A percentile compares a stretch with the other conserved stretches of the same genome.
Evolutionary conservation across 1,140 invertebrate genomes (phyloP).

Genomic region (Drosophila kohkoa): DNA sequence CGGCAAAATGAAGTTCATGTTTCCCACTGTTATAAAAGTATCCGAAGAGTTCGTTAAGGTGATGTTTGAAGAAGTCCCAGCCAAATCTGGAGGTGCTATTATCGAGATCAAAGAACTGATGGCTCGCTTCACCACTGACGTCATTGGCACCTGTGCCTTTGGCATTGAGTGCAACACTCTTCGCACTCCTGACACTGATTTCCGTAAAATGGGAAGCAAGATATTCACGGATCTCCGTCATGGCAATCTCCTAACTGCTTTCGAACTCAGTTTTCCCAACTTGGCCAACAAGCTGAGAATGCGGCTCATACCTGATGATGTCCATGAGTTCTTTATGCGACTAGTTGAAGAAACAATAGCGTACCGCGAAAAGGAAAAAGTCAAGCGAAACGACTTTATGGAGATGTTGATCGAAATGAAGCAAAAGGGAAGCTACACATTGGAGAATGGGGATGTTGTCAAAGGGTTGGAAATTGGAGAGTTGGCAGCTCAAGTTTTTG

Average conservation of each 20-base stretch:
- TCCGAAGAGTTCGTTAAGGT: slow-evolving; percentile 61
- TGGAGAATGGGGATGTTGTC: slow-evolving; percentile 61
- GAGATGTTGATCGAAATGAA: slow-evolving; percentile 86
- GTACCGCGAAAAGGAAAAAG: slow-evolving; percentile 85
- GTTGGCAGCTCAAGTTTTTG: slow-evolving; percentile 86
- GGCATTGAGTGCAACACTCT: slow-evolving; percentile 85
- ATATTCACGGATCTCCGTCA: slow-evolving; percentile 52
- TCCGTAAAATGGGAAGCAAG: slow-evolving; percentile 80
- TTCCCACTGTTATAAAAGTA: slow-evolving; percentile 82
- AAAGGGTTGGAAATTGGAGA: slow-evolving; percentile 67
- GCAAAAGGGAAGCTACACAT: slow-evolving; percentile 49
- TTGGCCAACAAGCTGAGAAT: slow-evolving; percentile 50
- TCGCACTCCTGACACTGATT: slow-evolving; percentile 82
- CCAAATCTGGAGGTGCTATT: slow-evolving; percentile 39
- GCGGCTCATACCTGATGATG: slow-evolving; percentile 70
- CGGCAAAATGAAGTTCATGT: slow-evolving; percentile 87
- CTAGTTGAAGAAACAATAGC: slow-evolving; percentile 85
- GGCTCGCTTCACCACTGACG: slow-evolving; percentile 87
- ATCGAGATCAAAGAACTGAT: slow-evolving; percentile 88
- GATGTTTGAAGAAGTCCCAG: slow-evolving; percentile 60
- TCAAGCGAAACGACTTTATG: slow-evolving; percentile 86
- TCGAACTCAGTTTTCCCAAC: slow-evolving; percentile 60
- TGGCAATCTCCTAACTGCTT: slow-evolving; percentile 40
- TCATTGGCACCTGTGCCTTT: slow-evolving; percentile 86
- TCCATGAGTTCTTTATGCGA: slow-evolving; percentile 85